Evolutionary conservation across 2,888 invertebrate genomes (phyloP), one percentile per base, ranked within the genome.

Genomic region (Stenoptilia bipunctidactyla): DNA sequence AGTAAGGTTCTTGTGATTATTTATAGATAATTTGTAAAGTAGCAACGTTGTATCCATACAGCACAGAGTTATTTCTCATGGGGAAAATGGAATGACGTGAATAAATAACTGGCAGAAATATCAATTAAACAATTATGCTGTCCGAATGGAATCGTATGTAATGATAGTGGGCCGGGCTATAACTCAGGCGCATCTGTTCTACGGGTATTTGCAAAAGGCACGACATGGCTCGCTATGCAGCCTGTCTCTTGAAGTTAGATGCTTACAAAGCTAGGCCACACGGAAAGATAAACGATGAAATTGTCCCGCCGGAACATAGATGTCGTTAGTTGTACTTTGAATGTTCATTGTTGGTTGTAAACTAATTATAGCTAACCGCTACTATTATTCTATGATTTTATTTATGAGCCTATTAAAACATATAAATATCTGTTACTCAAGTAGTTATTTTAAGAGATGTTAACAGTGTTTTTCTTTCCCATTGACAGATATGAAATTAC

Each of bases 71-170:
- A 13, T 66, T 74, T 76, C 79, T 72, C 72, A 68, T 73, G 73
- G 67, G 65, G 69, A 73, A 68, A 68, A 67, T 59, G 60, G 58
- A 77, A 77, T 82, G 79, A 84, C 70, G 82, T 77, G 75, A 77
- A 85, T 82, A 83, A 84, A 85, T 85, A 85, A 84, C 84, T 77
- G 56, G 74, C 70, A 80, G 82, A 82, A 83, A 84, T 84, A 85
- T 85, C 85, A 85, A 85, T 85, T 85, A 85, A 85, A 85, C 82
- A 85, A 85, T 85, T 85, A 85, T 79, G 74, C 71, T 85, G 85
- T 85, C 85, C 69, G 79, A 84, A 83, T 84, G 84, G 79, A 84
- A 84, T 85, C 84, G 84, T 73, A 70, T 75, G 79, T 84, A 85
- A 84, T 84, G 74, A 85, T 80, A 85, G 85, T 76, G 84, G 71